Conservation (phyloP, 2,888 invertebrate species). For the Netelia melanura region DNA sequence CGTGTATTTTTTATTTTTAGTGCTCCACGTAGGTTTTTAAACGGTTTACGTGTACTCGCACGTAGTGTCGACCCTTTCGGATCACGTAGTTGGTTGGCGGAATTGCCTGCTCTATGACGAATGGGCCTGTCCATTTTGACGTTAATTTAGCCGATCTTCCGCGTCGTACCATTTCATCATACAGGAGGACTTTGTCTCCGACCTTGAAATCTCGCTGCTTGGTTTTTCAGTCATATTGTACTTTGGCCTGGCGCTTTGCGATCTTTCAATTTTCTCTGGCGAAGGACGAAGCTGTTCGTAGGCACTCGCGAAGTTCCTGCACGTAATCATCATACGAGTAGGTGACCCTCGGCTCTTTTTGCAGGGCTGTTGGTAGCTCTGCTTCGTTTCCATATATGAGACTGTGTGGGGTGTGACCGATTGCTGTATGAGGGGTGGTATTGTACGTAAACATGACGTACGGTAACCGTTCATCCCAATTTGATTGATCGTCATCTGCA, state of each 20-base stretch:
- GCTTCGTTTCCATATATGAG: background rate
- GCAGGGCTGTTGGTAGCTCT: constrained; percentile 21
- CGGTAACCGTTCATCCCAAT: no score
- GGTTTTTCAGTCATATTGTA: background rate
- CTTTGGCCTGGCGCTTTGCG: background rate
- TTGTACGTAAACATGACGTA: no score
- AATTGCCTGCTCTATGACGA: background rate
- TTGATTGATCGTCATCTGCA: no score
- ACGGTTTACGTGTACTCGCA: background rate
- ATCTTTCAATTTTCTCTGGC: background rate
- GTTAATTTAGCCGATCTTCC: constrained; percentile 2
- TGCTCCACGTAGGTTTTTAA: background rate
- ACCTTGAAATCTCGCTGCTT: background rate
- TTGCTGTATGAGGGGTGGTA: no score
- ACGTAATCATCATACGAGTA: constrained; percentile 31
- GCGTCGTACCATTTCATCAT: background rate
- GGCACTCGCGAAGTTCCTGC: background rate
- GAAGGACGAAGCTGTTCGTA: background rate
- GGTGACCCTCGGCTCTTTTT: background rate
- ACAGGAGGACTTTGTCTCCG: background rate
- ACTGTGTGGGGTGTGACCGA: no score
- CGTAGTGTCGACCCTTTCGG: background rate
- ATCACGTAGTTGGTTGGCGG: background rate
- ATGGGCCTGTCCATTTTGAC: constrained; percentile 3
- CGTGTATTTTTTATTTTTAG: background rate